Evolutionary conservation across 1,140 invertebrate species (phyloP).

Genomic region (Drosophila kurseongensis): DNA sequence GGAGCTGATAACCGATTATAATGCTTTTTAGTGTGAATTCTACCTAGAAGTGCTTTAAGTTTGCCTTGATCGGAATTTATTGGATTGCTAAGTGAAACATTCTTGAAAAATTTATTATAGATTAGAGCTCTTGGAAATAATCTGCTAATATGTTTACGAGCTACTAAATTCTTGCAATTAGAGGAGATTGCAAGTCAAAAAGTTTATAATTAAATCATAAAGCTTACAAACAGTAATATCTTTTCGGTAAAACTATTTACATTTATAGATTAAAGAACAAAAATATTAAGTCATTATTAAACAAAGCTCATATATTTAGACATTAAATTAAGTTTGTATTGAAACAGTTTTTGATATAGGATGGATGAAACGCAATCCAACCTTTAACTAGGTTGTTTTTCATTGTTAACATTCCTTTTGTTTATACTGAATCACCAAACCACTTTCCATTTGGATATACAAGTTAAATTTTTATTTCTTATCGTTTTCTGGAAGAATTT

Average conservation of each 20-base stretch:
- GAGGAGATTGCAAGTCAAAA: not conserved
- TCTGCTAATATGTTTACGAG: not conserved
- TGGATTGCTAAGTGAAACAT: not conserved
- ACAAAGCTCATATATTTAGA: too few relatives aligned
- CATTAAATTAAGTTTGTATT: too few relatives aligned
- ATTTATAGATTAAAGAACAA: too few relatives aligned
- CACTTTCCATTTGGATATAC: not conserved
- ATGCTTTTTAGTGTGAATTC: not conserved
- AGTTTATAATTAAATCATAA: not conserved
- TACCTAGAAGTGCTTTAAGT: not conserved
- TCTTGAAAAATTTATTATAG: not conserved
- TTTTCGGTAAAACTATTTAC: too few relatives aligned
- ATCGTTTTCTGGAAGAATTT: not conserved
- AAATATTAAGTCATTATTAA: too few relatives aligned
- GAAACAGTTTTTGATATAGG: too few relatives aligned
- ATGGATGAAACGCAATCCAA: too few relatives aligned
- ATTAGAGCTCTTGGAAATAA: slow-evolving; percentile 2
- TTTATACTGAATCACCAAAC: not conserved
- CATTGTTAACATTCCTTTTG: too few relatives aligned
- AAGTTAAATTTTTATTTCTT: not conserved
- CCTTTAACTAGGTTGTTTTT: too few relatives aligned
- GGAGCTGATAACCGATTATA: not conserved
- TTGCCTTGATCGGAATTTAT: not conserved
- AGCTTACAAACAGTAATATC: not conserved
- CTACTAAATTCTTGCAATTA: not conserved